Percentiles rank a stretch among this genome's conserved stretches.
Conservation (phyloP, 2,113 vertebrate species). For the Pygoscelis antarcticus region DNA sequence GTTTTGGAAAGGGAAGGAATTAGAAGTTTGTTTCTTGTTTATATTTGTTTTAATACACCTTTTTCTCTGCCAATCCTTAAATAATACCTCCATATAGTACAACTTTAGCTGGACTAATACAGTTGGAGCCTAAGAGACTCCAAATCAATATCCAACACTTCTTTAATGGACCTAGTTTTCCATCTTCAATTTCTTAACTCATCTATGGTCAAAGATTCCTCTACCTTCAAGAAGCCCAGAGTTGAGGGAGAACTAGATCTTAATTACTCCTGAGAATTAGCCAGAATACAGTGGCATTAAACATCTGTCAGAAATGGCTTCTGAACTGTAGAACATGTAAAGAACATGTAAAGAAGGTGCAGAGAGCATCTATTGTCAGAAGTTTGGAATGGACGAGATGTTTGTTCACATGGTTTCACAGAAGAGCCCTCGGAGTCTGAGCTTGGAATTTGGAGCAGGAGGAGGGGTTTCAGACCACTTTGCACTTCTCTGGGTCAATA, state of each 20-base stretch:
- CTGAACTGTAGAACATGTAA: neutral
- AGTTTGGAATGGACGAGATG: neutral
- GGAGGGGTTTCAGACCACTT: neutral
- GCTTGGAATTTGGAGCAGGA: neutral
- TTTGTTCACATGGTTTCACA: neutral
- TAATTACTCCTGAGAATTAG: neutral
- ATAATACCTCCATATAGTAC: neutral
- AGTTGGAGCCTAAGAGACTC: neutral
- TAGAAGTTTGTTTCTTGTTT: neutral
- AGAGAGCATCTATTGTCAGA: neutral
- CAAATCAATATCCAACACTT: neutral
- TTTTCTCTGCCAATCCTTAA: neutral
- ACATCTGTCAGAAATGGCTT: neutral
- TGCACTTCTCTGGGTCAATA: neutral
- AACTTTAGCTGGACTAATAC: neutral
- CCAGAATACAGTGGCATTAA: neutral
- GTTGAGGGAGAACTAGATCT: neutral
- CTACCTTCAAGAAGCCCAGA: neutral
- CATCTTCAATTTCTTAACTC: neutral
- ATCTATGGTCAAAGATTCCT: neutral
- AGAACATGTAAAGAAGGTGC: neutral
- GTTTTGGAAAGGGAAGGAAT: neutral
- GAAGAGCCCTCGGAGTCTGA: rapidly evolving
- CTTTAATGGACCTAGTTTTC: neutral
- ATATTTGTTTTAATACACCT: neutral